These are phyloP conservation scores for Lerema accius DNA, from an alignment of 1,140 invertebrate species.

Conservation along the genomic window DNA sequence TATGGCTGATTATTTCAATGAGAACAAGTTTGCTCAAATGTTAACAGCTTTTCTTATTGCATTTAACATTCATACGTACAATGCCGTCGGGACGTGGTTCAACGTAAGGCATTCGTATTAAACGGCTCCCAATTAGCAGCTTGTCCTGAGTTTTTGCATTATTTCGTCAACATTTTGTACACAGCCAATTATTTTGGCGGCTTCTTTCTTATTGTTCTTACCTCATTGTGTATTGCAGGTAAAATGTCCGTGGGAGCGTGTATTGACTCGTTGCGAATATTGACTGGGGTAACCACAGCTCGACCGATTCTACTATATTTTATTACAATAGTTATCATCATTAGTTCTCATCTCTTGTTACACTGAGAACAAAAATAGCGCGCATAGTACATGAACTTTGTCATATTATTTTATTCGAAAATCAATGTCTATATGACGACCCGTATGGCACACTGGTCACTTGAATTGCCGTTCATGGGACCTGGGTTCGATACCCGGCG, in stretches of 20 bases:
- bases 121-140: slow-evolving; percentile 26
- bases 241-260: slow-evolving; percentile 55
- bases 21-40: slow-evolving; percentile 20
- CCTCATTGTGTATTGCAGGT: slow-evolving; percentile 14
- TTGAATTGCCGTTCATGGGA: too few relatives aligned
- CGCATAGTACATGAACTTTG: too few relatives aligned
- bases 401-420: too few relatives aligned
- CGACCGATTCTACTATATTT: background rate
- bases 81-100: slow-evolving; percentile 12
- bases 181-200: slow-evolving; percentile 27
- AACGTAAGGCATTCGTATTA: slow-evolving; percentile 1
- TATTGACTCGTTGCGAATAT: slow-evolving; percentile 53
- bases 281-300: slow-evolving; percentile 20
- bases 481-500: too few relatives aligned
- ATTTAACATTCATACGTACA: slow-evolving; percentile 21
- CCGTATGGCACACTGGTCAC: too few relatives aligned
- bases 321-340: background rate
- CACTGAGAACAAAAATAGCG: too few relatives aligned
- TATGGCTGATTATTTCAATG: slow-evolving; percentile 1
- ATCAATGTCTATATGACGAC: too few relatives aligned
- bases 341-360: too few relatives aligned
- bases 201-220: slow-evolving; percentile 35
- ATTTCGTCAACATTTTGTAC: slow-evolving; percentile 20
- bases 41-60: slow-evolving; percentile 19
- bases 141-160: slow-evolving; percentile 14